Evolutionary conservation across 2,888 invertebrate species (phyloP).

Genomic region (Eumacrocentrus americanus): DNA sequence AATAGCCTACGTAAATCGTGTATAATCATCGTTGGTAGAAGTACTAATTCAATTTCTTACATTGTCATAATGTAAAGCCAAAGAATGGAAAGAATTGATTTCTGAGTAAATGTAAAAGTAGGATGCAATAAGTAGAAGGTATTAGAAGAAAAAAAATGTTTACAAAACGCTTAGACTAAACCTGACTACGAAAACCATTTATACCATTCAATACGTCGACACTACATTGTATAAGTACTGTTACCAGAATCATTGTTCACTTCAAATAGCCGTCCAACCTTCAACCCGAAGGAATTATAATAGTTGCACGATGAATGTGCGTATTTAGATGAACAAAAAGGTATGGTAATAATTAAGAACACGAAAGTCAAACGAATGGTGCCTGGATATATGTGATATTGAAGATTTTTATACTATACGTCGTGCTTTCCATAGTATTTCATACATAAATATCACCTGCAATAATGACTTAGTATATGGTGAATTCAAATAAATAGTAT

Average conservation of each 20-base stretch:
- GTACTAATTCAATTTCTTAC: background rate
- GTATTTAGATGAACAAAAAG: background rate
- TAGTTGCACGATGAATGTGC: background rate
- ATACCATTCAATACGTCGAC: too few relatives aligned
- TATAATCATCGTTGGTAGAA: background rate
- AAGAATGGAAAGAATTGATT: slow-evolving; percentile 29
- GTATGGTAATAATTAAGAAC: slow-evolving; percentile 1
- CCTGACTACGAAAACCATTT: too few relatives aligned
- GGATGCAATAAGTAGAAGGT: too few relatives aligned
- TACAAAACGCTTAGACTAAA: too few relatives aligned
- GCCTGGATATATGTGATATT: slow-evolving; percentile 39
- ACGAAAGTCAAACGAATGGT: slow-evolving; percentile 42
- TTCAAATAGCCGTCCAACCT: slow-evolving; percentile 10
- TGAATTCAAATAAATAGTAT: background rate
- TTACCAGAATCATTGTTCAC: background rate
- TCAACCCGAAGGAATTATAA: background rate
- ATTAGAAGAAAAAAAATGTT: too few relatives aligned
- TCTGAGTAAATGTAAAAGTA: too few relatives aligned
- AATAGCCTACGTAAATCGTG: too few relatives aligned
- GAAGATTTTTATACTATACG: slow-evolving; percentile 8
- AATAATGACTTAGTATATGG: background rate
- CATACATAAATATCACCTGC: background rate
- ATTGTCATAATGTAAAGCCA: slow-evolving; percentile 19
- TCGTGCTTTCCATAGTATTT: background rate
- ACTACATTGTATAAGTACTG: too few relatives aligned